These are phyloP conservation scores for Drosophila macrospina DNA, from an alignment of 2,888 invertebrate species.

Conservation along the genomic window DNA sequence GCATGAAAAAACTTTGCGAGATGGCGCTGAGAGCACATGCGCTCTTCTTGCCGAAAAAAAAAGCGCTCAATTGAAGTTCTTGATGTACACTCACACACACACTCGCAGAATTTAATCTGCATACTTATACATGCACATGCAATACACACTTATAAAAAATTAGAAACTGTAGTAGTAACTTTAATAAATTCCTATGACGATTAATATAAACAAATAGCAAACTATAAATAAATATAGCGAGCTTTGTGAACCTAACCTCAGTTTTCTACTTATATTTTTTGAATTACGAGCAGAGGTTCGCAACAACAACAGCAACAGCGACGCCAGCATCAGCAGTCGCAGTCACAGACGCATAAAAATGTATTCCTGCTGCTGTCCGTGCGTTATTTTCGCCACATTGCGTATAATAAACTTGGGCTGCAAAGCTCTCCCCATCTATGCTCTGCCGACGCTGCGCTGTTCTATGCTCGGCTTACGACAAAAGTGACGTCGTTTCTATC, in stretches of 20 bases:
- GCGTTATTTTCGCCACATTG: slow-evolving; percentile 45
- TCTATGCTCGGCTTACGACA: slow-evolving; percentile 17
- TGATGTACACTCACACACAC: slow-evolving; percentile 10
- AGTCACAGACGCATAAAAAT: slow-evolving; percentile 33
- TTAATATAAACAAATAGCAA: background rate
- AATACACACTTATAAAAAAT: background rate
- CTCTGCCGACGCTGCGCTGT: background rate
- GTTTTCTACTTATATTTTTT: background rate
- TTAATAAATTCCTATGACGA: background rate
- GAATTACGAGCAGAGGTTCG: slow-evolving; percentile 1
- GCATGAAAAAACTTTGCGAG: slow-evolving; percentile 8
- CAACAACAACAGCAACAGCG: slow-evolving; percentile 27
- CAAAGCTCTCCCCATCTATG: slow-evolving; percentile 38
- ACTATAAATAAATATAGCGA: background rate
- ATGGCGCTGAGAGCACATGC: slow-evolving; percentile 39
- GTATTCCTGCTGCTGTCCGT: slow-evolving; percentile 10
- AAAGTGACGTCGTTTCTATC: slow-evolving; percentile 24
- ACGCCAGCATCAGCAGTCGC: slow-evolving; percentile 12
- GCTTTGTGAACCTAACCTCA: slow-evolving; percentile 3
- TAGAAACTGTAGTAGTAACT: background rate
- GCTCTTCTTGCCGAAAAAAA: slow-evolving; percentile 25
- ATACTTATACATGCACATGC: slow-evolving; percentile 5
- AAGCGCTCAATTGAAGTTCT: slow-evolving; percentile 23
- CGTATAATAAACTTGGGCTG: slow-evolving; percentile 59
- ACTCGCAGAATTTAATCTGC: slow-evolving; percentile 7